Evolutionary conservation across 2,113 vertebrate species (phyloP).

Genomic region (Catharus minimus): DNA sequence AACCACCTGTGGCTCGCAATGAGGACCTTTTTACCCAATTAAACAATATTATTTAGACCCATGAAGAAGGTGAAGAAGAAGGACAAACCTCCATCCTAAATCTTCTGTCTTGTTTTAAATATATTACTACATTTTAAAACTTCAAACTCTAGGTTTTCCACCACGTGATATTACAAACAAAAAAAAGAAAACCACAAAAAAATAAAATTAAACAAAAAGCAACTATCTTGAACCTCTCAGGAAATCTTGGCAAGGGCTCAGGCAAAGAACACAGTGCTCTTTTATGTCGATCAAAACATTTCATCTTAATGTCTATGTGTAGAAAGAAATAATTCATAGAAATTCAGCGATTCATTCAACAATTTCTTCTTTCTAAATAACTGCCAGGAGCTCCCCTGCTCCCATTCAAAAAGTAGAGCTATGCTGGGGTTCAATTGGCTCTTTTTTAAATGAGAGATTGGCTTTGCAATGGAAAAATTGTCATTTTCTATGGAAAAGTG

Average conservation of each 20-base stretch:
- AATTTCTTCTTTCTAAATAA: background rate
- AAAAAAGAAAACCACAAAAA: rapidly evolving
- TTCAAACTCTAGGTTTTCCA: no score
- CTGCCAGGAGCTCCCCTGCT: background rate
- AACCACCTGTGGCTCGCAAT: no score
- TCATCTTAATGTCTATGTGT: background rate
- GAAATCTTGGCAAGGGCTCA: background rate
- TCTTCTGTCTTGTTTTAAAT: no score
- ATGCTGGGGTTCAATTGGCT: background rate
- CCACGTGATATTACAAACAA: background rate
- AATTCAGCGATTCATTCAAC: rapidly evolving
- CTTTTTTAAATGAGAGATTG: background rate
- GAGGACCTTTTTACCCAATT: no score
- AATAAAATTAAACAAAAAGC: background rate
- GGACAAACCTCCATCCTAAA: no score
- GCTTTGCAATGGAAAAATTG: background rate
- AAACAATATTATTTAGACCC: no score
- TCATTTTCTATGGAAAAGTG: background rate
- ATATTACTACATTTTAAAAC: no score
- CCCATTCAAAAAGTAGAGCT: background rate
- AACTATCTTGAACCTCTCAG: background rate
- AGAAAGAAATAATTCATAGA: background rate
- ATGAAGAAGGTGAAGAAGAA: no score
- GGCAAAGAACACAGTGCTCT: background rate
- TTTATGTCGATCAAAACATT: background rate